Evolutionary conservation across 2,797 vertebrate species (phyloP).

Genomic region (Myotis pilosus): DNA sequence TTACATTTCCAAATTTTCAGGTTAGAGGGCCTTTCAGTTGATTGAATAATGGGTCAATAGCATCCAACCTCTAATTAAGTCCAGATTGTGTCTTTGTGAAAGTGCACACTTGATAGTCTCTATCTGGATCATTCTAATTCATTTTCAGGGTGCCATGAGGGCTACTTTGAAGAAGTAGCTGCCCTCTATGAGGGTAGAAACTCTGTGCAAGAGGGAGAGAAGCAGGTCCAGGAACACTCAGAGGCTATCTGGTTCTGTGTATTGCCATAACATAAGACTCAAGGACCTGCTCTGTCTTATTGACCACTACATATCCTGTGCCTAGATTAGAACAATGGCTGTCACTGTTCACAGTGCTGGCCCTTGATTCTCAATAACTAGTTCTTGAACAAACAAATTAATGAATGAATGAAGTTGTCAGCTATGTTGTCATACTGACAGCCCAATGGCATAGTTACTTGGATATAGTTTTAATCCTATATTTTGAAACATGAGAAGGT

Average conservation of each 20-base stretch:
- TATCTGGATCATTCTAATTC: slow-evolving; percentile 68
- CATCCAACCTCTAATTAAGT: slow-evolving; percentile 69
- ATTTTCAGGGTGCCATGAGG: slow-evolving; percentile 17
- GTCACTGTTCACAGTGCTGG: background rate
- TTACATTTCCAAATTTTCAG: slow-evolving; percentile 73
- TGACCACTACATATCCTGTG: background rate
- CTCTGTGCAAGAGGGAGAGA: background rate
- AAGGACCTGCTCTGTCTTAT: background rate
- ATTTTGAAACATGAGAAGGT: slow-evolving; percentile 8
- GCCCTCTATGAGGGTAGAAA: background rate
- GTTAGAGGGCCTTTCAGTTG: slow-evolving; percentile 70
- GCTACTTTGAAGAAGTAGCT: slow-evolving; percentile 6
- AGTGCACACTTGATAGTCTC: slow-evolving; percentile 56
- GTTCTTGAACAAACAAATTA: background rate
- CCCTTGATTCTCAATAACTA: background rate
- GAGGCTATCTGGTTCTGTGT: background rate
- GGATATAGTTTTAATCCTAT: background rate
- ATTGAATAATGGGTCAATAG: slow-evolving; percentile 74
- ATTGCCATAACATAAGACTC: background rate
- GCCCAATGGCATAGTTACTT: background rate
- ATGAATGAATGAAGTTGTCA: background rate
- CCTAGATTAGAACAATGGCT: background rate
- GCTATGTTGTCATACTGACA: background rate
- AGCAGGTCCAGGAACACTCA: background rate
- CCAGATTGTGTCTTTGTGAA: slow-evolving; percentile 65